A percentile compares a stretch with the other conserved stretches of the same genome.
Evolutionary conservation across 2,113 vertebrate genomes (phyloP).

Genomic region (Chionodraco myersi): DNA sequence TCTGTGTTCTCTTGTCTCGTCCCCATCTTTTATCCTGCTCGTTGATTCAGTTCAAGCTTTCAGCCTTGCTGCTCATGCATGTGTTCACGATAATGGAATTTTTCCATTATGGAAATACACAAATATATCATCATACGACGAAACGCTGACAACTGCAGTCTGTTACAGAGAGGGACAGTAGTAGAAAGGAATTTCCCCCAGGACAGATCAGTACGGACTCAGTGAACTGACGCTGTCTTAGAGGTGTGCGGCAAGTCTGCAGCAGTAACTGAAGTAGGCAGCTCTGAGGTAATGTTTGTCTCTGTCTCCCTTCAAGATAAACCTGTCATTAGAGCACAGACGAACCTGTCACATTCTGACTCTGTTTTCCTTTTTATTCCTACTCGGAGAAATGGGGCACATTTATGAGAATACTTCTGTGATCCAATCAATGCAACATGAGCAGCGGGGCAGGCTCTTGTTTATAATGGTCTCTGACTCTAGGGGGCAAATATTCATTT

Average conservation of each 20-base stretch:
- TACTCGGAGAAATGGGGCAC: slow-evolving; percentile 8
- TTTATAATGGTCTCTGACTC: slow-evolving; percentile 1
- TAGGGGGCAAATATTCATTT: slow-evolving; percentile 42
- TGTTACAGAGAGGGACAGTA: slow-evolving; percentile 73
- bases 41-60: slow-evolving; percentile 22
- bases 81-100: slow-evolving; percentile 61
- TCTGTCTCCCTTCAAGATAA: slow-evolving; percentile 73
- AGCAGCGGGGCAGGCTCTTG: not conserved
- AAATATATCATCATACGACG: slow-evolving; percentile 77
- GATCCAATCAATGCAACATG: not conserved
- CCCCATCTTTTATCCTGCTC: slow-evolving; percentile 16
- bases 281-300: slow-evolving; percentile 79
- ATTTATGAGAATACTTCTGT: slow-evolving; percentile 17
- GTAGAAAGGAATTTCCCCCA: slow-evolving; percentile 77
- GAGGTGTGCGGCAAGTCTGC: slow-evolving; percentile 59
- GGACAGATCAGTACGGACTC: slow-evolving; percentile 75
- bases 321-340: slow-evolving; percentile 72
- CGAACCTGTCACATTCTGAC: slow-evolving; percentile 58
- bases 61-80: slow-evolving; percentile 41
- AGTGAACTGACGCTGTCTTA: slow-evolving; percentile 68
- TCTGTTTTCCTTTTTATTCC: slow-evolving; percentile 49
- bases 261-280: slow-evolving; percentile 50
- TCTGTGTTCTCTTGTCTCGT: slow-evolving; percentile 7
- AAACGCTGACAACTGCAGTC: slow-evolving; percentile 74
- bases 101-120: slow-evolving; percentile 70